Evolutionary conservation across 2,113 vertebrate species (phyloP).

Genomic region (Pelecanoides urinatrix): DNA sequence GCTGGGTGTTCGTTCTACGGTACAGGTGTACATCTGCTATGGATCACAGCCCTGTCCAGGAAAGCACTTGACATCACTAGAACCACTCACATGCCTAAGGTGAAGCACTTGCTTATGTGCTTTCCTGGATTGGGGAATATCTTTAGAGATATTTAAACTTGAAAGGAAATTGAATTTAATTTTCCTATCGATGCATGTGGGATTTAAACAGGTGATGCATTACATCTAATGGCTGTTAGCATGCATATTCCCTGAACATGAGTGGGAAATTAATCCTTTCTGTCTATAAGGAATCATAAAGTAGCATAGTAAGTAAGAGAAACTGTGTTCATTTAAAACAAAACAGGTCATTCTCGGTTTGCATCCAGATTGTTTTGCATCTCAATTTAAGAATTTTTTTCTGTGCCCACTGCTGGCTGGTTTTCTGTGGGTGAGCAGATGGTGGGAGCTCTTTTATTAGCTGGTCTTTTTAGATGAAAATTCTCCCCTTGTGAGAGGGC

Average conservation of each 20-base stretch:
- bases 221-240: neutral
- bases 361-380: neutral
- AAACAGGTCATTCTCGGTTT: neutral
- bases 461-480: neutral
- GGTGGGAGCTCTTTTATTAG: neutral
- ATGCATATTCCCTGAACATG: neutral
- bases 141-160: conserved; percentile 7
- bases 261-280: conserved; percentile 4
- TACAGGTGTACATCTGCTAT: conserved; percentile 47
- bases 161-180: conserved; percentile 36
- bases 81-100: neutral
- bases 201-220: conserved; percentile 36
- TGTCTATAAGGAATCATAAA: neutral
- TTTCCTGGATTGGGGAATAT: neutral
- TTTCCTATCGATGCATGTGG: neutral
- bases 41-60: conserved; percentile 40
- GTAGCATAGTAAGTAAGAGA: neutral
- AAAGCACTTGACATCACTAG: conserved; percentile 52
- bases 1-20: neutral
- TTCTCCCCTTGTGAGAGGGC: neutral
- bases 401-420: neutral
- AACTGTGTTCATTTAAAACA: neutral
- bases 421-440: neutral
- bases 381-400: neutral
- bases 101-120: neutral